These are phyloP conservation scores for Eleutherodactylus coqui DNA, from an alignment of 2,797 vertebrate species.

Conservation along the genomic window DNA sequence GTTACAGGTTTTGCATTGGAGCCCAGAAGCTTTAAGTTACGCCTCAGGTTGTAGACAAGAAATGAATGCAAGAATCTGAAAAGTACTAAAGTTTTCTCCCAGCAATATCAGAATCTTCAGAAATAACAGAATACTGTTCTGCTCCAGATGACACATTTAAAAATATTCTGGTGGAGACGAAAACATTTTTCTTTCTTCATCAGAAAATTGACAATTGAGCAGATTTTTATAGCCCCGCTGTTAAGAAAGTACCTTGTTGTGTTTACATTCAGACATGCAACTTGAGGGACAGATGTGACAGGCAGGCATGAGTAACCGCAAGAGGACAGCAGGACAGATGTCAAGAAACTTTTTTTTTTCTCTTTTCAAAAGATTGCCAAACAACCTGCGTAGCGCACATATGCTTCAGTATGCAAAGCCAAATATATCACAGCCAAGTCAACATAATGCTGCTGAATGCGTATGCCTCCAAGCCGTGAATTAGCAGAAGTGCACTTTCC, in stretches of 20 bases:
- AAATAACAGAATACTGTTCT: neutral
- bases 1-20: too few relatives aligned
- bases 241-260: slow-evolving; percentile 56
- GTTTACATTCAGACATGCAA: slow-evolving; percentile 56
- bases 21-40: too few relatives aligned
- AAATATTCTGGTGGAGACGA: neutral
- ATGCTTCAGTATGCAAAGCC: slow-evolving; percentile 62
- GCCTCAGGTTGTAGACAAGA: neutral
- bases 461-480: slow-evolving; percentile 58
- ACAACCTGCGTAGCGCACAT: slow-evolving; percentile 63
- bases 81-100: neutral
- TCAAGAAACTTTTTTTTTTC: slow-evolving; percentile 59
- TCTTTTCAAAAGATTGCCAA: slow-evolving; percentile 60
- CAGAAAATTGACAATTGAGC: slow-evolving; percentile 26
- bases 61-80: neutral
- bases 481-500: slow-evolving; percentile 55
- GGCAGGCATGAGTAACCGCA: slow-evolving; percentile 62
- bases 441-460: slow-evolving; percentile 61
- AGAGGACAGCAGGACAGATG: slow-evolving; percentile 65
- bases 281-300: slow-evolving; percentile 62
- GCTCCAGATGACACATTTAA: neutral
- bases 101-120: neutral
- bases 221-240: slow-evolving; percentile 42
- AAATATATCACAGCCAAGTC: slow-evolving; percentile 64
- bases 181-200: neutral